phyloP scores from a whole-genome alignment of 2,888 invertebrate genomes.

The Cerceris ruficornis region DNA sequence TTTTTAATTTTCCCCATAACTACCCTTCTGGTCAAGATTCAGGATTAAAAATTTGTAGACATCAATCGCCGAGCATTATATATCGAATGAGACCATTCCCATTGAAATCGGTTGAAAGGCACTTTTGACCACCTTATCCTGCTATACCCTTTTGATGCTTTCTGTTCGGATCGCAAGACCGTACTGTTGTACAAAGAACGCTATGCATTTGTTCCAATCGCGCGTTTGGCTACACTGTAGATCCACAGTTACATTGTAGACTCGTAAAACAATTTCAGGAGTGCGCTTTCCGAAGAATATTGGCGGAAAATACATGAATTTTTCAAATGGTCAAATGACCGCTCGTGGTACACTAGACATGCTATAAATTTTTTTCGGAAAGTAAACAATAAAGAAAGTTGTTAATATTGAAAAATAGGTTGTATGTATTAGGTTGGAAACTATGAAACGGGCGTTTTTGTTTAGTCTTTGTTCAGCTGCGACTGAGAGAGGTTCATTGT shows the following conservation, averaged over 20 bases:
- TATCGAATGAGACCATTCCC: too few species aligned
- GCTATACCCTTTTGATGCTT: constrained; percentile 22
- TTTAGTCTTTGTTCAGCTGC: too few species aligned
- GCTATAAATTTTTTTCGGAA: constrained; percentile 14
- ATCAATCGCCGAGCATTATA: too few species aligned
- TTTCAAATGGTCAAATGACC: constrained; percentile 29
- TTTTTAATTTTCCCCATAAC: too few species aligned
- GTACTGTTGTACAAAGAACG: constrained; percentile 10
- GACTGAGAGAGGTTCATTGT: too few species aligned
- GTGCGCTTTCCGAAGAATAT: constrained; percentile 24
- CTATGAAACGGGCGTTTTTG: too few species aligned
- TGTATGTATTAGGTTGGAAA: too few species aligned
- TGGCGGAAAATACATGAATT: constrained; percentile 27
- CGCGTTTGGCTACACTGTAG: constrained; percentile 10
- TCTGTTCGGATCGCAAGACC: constrained; percentile 19
- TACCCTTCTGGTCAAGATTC: too few species aligned
- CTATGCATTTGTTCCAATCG: constrained; percentile 9
- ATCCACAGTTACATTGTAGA: constrained; percentile 10
- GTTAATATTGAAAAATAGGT: constrained; percentile 23
- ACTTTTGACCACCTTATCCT: too few species aligned
- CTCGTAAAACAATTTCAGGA: constrained; percentile 10
- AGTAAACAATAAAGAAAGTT: constrained; percentile 2
- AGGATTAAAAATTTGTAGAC: too few species aligned
- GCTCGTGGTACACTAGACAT: constrained; percentile 15
- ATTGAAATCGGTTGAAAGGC: too few species aligned